Evolutionary conservation across 2,888 invertebrate genomes (phyloP), one percentile per base, ranked within the genome.

Genomic region (Agrochola litura): DNA sequence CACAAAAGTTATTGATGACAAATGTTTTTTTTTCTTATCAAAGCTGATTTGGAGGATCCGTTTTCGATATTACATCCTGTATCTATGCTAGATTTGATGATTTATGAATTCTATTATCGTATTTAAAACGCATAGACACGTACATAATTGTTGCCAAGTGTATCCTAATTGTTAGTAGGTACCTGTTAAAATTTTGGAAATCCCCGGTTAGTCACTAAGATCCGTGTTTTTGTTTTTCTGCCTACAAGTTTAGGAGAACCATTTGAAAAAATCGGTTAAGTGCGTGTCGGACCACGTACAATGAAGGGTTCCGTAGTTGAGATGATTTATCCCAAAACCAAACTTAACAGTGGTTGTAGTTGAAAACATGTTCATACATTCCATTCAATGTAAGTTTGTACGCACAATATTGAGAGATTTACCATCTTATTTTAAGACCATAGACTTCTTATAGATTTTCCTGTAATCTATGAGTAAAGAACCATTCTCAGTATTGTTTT

Each of bases 131-230:
- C 60, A n/a, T 41, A 30, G 67, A 52, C 63, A 76, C 70, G 70
- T 71, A 49, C 14, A 49, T 37, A 37, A 37, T 77, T 74, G 43
- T 61, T 49, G 64, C 49, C 6, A 52, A 76, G 61, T 14, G 70
- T 58, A 54, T 73, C 37, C 56, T 69, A 56, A 78, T 60, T 64
- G 68, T 61, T 71, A 63, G 72, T 72, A 68, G 30, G 70, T 70
- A 74, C 37, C 64, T 71, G 66, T 64, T 67, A 52, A n/a, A 22
- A 64, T 75, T 73, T 86, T 5, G 84, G 82, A 84, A 87, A 85
- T 79, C 61, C 83, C 84, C 87, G 69, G 74, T 85, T 76, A 79
- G 69, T 87, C 85, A 87, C 60, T n/a, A 30, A 41, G 65, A 64
- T n/a, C 54, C 56, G n/a, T 52, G 66, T 64, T 64, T 30, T 30